These are phyloP conservation scores for Trichoplax adhaerens DNA, from an alignment of 37 sponge, comb jelly and placozoan genomes.

Conservation along the genomic window DNA sequence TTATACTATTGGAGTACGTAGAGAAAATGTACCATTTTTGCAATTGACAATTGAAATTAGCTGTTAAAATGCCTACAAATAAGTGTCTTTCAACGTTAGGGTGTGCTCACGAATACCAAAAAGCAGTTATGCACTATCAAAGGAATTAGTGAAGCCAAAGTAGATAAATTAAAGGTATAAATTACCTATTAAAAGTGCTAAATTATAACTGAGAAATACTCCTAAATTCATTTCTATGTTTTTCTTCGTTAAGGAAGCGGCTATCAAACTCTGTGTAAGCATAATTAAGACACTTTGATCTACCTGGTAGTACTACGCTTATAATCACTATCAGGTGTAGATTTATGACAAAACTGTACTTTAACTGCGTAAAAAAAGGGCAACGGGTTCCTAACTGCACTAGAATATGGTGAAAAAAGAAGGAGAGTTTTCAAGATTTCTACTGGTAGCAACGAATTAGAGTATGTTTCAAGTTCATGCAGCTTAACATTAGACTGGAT, in stretches of 20 bases:
- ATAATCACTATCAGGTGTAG: too few relatives aligned
- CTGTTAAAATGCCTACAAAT: not conserved
- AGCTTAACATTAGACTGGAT: too few relatives aligned
- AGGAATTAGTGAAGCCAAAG: slow-evolving; percentile 95
- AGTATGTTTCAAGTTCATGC: slow-evolving; percentile 24
- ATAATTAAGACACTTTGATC: too few relatives aligned
- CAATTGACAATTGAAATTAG: not conserved
- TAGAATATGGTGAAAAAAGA: slow-evolving; percentile 92
- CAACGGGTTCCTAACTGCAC: slow-evolving; percentile 86
- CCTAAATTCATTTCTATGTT: not conserved
- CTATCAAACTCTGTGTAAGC: slow-evolving; percentile 8
- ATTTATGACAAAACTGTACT: not conserved
- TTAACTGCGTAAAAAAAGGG: slow-evolving; percentile 18
- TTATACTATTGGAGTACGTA: slow-evolving; percentile 73
- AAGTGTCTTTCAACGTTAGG: slow-evolving; percentile 22
- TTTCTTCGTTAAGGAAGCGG: not conserved
- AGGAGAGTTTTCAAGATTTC: slow-evolving; percentile 69
- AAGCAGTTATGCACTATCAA: slow-evolving; percentile 79
- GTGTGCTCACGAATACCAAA: slow-evolving; percentile 92
- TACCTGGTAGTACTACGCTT: too few relatives aligned
- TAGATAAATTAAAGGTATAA: slow-evolving; percentile 89
- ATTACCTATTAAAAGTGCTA: too few relatives aligned
- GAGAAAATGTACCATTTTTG: not conserved
- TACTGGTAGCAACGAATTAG: slow-evolving; percentile 87
- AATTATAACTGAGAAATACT: not conserved